Evolutionary conservation across 2,888 invertebrate genomes (phyloP), one percentile per base, ranked within the genome.

Genomic region (Drosophila falleni): DNA sequence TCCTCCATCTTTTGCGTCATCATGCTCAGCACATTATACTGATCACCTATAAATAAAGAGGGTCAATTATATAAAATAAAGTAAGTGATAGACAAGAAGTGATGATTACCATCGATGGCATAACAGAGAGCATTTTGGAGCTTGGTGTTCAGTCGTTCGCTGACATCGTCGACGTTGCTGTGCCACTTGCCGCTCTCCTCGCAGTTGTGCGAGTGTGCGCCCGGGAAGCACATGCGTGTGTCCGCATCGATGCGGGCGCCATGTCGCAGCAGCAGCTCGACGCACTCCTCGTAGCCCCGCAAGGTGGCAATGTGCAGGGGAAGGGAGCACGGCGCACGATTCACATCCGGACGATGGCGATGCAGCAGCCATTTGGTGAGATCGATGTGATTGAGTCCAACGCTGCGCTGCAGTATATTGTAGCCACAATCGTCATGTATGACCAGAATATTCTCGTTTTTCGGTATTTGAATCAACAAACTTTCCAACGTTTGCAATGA

Each of bases 181-280:
- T 94, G 94, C 91, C 94, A 94, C 91, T 95, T 95, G 68, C 95
- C 95, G 75, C 95, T 93, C 87, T 95, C 95, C 91, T 96, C 95
- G 88, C 96, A 96, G 87, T 95, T 95, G 80, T 94, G 94, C 72
- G 94, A 95, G 88, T 96, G 96, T 5, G 95, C 94, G 9, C 95
- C 95, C 0, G 96, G 96, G 93, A 95, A 96, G 89, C 96, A 96
- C 95, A 96, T 95, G 19, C 96, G 93, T 0, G 95, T 95, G 89
- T 96, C 96, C 0, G 95, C 94, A 91, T 96, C 95, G 15, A 95
- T 94, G 74, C 95, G 94, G 6, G 95, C 96, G 23, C 96, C 96
- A 91, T 95, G 94, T 81, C 95, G 95, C 56, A 96, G 89, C 37
- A 96, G 90, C 42, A 95, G 87, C 88, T 96, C 95, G 13, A 96